Base-by-base conservation (phyloP, 1,140 invertebrate species). In the Sycobia sp. region DNA sequence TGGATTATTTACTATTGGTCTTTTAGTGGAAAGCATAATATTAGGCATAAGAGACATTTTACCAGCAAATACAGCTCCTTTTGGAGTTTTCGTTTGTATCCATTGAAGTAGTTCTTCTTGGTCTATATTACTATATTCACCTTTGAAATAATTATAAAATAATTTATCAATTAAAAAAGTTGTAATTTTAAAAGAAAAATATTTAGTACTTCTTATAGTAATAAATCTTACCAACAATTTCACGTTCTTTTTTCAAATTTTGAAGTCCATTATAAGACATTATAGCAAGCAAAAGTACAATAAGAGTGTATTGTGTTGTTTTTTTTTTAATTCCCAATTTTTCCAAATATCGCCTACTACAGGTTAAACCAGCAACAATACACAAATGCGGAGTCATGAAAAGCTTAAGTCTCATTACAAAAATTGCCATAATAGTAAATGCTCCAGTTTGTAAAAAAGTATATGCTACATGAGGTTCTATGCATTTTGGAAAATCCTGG, bases 41-140 rank as follows among this genome's bases (percentile, higher is more conserved):
- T 91, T 89, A 0, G 92, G 90, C 87, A 92, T 91, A 4, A 91
- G 80, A 4, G 92, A 89, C 92, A 95, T 94, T 61, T 92, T 88
- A 23, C 92, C 92, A 67, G 90, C 91, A 84, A 94, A 94, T 20
- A 88, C 88, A 22, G 87, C 88, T 8, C 75, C 79, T 38, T 74
- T 65, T 3, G 77, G 72, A 1, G 90, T 91, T 58, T 86, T 84
- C 1, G 70, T 65, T 25, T 85, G 84, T 49, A 94, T 86, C 91
- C 91, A 94, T 34, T 87, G 82, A 23, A 94, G 82, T 29, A 94
- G 73, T 69, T 91, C 84, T 77, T 94, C 92, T 66, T 91, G 83
- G 9, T 86, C 83, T 27, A 86, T 77, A 71, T 92, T 89, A 58
- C 82, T 86, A 69, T 89, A 92, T 72, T 91, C 89, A 11, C 89